A percentile compares a stretch with the other conserved stretches of the same genome.
These are phyloP conservation scores for Amphipoea lucens DNA, from an alignment of 2,888 invertebrate species.

Conservation along the genomic window DNA sequence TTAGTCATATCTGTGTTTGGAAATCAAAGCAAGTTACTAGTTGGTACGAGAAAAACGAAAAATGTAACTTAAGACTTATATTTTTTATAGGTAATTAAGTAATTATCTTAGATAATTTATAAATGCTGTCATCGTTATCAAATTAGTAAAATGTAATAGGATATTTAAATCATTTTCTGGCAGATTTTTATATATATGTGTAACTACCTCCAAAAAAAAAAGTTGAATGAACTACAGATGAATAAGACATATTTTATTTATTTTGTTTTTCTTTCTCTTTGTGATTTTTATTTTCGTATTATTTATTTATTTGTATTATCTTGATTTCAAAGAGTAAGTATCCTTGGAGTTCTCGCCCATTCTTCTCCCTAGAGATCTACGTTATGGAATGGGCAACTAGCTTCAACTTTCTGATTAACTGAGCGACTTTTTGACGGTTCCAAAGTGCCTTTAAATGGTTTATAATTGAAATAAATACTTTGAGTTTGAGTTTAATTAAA, in stretches of 20 bases:
- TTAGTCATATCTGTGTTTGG: slow-evolving; percentile 67
- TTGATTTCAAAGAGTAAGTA: neutral
- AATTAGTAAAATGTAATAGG: slow-evolving; percentile 23
- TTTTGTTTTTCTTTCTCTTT: no score
- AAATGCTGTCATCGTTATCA: slow-evolving; percentile 30
- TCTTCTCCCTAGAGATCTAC: neutral
- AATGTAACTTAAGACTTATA: neutral
- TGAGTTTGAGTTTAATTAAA: neutral
- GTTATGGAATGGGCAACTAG: neutral
- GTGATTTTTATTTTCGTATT: no score
- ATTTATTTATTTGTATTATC: neutral
- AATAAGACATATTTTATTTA: no score
- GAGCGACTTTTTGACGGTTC: no score
- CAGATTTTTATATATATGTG: neutral
- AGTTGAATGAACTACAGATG: neutral
- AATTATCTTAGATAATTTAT: slow-evolving; percentile 5
- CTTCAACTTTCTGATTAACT: no score
- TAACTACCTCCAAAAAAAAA: neutral
- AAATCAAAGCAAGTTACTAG: slow-evolving; percentile 59
- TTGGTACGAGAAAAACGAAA: slow-evolving; percentile 24
- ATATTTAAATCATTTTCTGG: slow-evolving; percentile 14
- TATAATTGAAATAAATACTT: neutral
- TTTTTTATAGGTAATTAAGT: neutral
- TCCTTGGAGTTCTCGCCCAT: neutral
- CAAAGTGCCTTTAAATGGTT: no score